A percentile compares a stretch with the other conserved stretches of the same genome.
Conservation (phyloP, 2,113 vertebrate species). For the Ammodytes marinus region DNA sequence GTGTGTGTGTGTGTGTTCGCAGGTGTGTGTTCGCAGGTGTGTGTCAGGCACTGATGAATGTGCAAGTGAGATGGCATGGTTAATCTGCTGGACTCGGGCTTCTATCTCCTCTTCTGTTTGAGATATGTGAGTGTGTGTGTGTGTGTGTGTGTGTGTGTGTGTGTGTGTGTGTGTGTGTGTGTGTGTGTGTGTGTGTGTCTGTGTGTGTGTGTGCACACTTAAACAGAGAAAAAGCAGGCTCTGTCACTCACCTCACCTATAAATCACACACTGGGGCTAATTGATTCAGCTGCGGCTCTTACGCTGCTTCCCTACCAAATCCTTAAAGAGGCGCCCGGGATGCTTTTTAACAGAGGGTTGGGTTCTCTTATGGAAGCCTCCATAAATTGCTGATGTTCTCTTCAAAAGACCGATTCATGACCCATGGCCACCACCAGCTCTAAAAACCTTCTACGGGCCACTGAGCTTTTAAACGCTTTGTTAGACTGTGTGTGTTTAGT, state of each 20-base stretch:
- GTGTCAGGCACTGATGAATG: conserved; percentile 59
- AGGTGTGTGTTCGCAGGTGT: conserved; percentile 35
- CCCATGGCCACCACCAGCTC: conserved; percentile 32
- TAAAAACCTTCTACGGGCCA: not conserved
- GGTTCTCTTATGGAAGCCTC: conserved; percentile 60
- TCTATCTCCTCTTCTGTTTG: conserved; percentile 5
- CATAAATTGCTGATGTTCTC: conserved; percentile 33
- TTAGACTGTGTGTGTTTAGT: conserved; percentile 4
- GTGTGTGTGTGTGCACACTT: conserved; percentile 4
- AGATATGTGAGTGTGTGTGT: conserved; percentile 53
- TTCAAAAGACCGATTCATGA: conserved; percentile 62
- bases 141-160: conserved; percentile 30
- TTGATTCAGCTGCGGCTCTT: conserved; percentile 62
- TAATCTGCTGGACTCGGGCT: conserved; percentile 59
- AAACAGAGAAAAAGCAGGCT: conserved; percentile 20
- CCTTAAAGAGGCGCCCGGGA: conserved; percentile 38
- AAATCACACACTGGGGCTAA: conserved; percentile 67
- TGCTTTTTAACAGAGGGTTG: conserved; percentile 53
- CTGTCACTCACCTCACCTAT: conserved; percentile 59
- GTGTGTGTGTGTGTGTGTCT: too few relatives aligned
- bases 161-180: not conserved
- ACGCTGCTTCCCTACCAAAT: conserved; percentile 42
- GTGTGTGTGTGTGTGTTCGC: conserved; percentile 1
- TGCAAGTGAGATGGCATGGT: conserved; percentile 17
- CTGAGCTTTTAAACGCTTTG: conserved; percentile 30